Conservation (phyloP, 2,888 invertebrate genomes). For the Copidosoma aretas region DNA sequence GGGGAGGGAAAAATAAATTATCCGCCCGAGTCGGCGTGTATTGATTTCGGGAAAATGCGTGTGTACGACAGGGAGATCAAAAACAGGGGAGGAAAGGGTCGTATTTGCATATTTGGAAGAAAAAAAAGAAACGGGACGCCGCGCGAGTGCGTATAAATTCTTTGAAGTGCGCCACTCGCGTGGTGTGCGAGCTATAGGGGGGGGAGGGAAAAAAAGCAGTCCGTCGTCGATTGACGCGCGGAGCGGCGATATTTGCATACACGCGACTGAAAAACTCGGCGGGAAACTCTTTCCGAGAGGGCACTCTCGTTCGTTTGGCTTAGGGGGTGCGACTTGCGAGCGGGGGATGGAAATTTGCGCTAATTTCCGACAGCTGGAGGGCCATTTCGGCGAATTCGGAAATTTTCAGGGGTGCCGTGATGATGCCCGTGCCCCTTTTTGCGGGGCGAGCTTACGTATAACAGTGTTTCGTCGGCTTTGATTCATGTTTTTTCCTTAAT, state of each 20-base stretch:
- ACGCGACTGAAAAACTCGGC: constrained; percentile 5
- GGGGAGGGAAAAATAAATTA: constrained; percentile 26
- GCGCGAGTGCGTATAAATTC: constrained; percentile 13
- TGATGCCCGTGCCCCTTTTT: no score
- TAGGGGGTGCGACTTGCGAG: not conserved
- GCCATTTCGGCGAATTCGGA: no score
- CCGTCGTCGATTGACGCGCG: no score
- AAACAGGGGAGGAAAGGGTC: constrained; percentile 25
- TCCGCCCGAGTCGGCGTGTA: not conserved
- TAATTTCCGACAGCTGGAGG: no score
- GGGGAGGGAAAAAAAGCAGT: constrained; percentile 2
- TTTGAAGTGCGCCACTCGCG: constrained; percentile 25
- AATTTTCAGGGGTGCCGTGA: no score
- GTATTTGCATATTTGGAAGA: constrained; percentile 30
- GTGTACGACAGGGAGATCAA: not conserved
- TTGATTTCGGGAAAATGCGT: no score
- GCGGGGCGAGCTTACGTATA: no score
- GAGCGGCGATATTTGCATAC: not conserved
- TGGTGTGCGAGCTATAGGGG: no score
- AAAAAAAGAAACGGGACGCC: not conserved
- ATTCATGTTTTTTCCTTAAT: no score
- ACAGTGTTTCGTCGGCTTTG: no score
- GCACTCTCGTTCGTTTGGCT: not conserved
- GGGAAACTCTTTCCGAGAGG: not conserved
- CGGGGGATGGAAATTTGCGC: not conserved